Percentiles rank a stretch among this genome's conserved stretches.
These are phyloP conservation scores for Drosophila chauvacae DNA, from an alignment of 1,140 invertebrate genomes.

Conservation along the genomic window DNA sequence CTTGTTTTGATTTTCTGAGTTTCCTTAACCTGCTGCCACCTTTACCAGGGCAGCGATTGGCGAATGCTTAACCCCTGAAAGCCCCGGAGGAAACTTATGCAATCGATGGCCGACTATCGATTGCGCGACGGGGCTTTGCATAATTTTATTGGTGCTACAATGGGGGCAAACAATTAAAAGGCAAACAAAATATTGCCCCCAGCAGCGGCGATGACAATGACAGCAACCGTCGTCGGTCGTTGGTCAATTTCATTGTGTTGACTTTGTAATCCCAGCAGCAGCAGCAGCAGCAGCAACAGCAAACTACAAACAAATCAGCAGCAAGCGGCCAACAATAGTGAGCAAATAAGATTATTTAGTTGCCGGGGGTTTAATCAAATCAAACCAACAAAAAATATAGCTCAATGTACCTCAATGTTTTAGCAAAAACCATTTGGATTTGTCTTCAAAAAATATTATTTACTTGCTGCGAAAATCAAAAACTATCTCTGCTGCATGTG, in stretches of 20 bases:
- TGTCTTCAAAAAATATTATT: background rate
- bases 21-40: background rate
- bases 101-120: conserved; percentile 40
- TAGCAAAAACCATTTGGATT: background rate
- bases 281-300: conserved; percentile 5
- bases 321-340: conserved; percentile 27
- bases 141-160: conserved; percentile 56
- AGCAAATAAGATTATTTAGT: conserved; percentile 53
- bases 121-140: conserved; percentile 50
- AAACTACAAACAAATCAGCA: conserved; percentile 42
- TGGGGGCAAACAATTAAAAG: conserved; percentile 58
- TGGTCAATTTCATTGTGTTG: conserved; percentile 57
- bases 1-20: background rate
- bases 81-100: conserved; percentile 15
- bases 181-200: conserved; percentile 45
- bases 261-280: conserved; percentile 50
- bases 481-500: background rate
- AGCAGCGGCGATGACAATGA: conserved; percentile 24
- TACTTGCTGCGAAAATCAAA: background rate
- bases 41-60: background rate
- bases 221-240: conserved; percentile 15
- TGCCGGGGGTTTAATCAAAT: conserved; percentile 6
- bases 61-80: conserved; percentile 1
- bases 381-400: background rate
- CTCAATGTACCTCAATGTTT: conserved; percentile 1